Percentiles rank a stretch among this genome's conserved stretches.
Evolutionary conservation across 1,140 invertebrate species (phyloP).

Genomic region (Cephus cinctus): DNA sequence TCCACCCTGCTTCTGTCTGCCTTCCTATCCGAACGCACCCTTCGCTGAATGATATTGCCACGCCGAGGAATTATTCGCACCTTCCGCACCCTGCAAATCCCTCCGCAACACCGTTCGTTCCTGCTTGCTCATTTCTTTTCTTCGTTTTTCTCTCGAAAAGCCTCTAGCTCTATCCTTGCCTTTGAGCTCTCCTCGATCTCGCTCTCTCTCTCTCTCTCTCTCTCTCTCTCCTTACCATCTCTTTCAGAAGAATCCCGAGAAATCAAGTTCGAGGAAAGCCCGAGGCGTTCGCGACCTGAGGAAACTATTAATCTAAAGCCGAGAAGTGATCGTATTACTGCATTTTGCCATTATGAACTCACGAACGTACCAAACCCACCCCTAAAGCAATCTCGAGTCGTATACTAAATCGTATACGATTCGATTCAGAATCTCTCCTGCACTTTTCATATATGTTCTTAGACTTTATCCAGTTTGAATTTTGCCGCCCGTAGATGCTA

Average conservation of each 20-base stretch:
- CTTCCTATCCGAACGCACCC: conserved; percentile 4
- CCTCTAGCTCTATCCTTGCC: conserved; percentile 9
- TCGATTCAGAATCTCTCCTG: no score
- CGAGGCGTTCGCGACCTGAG: conserved; percentile 20
- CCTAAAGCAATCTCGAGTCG: not conserved
- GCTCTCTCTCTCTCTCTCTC: conserved; percentile 6
- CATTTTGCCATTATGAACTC: conserved; percentile 47
- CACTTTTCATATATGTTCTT: no score
- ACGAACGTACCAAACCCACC: not conserved
- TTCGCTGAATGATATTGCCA: not conserved
- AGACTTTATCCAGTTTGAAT: not conserved
- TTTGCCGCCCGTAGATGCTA: not conserved
- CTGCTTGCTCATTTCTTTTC: not conserved
- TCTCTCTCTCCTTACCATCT: not conserved
- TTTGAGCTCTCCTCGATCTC: no score
- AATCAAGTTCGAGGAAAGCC: conserved; percentile 16
- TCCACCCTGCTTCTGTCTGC: conserved; percentile 13
- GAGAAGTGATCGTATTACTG: conserved; percentile 46
- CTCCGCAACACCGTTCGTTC: conserved; percentile 7
- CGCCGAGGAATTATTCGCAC: conserved; percentile 42
- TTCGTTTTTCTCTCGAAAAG: conserved; percentile 2
- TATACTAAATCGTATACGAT: no score
- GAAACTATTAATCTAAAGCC: conserved; percentile 45
- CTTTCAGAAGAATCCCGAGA: conserved; percentile 10
- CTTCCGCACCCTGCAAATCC: conserved; percentile 19